phyloP scores from a whole-genome alignment of 2,113 vertebrate species.

The Strigops habroptila region DNA sequence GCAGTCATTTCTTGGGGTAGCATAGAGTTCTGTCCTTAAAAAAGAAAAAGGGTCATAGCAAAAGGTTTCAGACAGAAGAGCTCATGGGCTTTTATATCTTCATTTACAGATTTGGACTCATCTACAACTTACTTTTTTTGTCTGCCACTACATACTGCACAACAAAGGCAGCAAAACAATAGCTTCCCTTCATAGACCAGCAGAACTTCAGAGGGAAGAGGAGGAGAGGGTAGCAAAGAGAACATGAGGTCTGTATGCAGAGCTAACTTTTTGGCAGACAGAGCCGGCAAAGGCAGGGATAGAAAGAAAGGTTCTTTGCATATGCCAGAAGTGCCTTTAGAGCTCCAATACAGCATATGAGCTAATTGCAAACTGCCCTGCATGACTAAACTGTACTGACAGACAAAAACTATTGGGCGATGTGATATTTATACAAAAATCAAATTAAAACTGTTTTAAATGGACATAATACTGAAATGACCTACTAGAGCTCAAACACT shows the following conservation, averaged over 20 bases:
- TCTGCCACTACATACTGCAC: rapidly evolving
- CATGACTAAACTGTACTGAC: background rate
- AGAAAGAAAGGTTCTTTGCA: background rate
- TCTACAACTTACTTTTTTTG: background rate
- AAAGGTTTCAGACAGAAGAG: background rate
- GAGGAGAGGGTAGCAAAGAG: background rate
- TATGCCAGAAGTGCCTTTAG: background rate
- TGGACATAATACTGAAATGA: background rate
- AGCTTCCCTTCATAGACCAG: background rate
- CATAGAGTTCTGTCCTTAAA: background rate
- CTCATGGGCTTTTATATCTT: background rate
- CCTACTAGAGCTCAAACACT: background rate
- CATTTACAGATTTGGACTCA: background rate
- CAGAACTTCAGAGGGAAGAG: background rate
- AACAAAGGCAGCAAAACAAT: background rate
- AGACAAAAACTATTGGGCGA: background rate
- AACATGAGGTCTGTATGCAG: background rate
- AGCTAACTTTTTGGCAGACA: background rate
- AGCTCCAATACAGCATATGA: slow-evolving; percentile 2
- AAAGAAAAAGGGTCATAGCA: background rate
- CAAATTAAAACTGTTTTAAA: slow-evolving; percentile 31
- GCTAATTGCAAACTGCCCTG: background rate
- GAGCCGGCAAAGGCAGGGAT: background rate
- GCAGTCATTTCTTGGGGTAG: background rate
- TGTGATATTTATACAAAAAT: slow-evolving; percentile 8